Evolutionary conservation across 2,113 vertebrate genomes (phyloP).

Genomic region (Physeter macrocephalus): DNA sequence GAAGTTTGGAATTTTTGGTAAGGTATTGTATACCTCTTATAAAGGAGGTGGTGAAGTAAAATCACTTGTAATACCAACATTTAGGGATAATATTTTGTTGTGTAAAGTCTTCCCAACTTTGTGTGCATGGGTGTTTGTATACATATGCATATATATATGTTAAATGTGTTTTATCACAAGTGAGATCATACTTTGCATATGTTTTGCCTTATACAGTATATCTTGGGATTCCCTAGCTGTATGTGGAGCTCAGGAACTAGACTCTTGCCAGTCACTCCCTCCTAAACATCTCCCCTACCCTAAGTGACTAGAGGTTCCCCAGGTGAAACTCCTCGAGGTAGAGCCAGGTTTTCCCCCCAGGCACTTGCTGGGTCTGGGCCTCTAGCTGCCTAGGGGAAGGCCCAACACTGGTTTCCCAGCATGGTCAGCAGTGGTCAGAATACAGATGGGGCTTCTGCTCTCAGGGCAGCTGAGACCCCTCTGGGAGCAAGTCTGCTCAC

Average conservation of each 20-base stretch:
- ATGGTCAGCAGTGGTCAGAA: background rate
- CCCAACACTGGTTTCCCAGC: background rate
- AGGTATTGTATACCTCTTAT: background rate
- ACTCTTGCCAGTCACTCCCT: background rate
- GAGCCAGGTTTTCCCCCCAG: background rate
- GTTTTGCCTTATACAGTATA: background rate
- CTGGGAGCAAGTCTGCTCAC: conserved; percentile 9
- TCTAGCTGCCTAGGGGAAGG: background rate
- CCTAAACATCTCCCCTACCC: background rate
- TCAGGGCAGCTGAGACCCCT: background rate
- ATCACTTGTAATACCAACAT: background rate
- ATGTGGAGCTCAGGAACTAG: background rate
- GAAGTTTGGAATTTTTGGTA: conserved; percentile 5
- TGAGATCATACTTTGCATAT: background rate
- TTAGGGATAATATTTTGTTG: conserved; percentile 24
- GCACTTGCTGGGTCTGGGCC: background rate
- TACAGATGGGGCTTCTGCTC: background rate
- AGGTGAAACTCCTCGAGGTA: background rate
- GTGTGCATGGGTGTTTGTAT: background rate
- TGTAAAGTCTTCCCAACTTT: background rate
- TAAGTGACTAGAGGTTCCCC: background rate
- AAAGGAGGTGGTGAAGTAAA: conserved; percentile 7
- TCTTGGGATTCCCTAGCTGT: conserved; percentile 17
- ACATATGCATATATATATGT: background rate
- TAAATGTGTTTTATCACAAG: background rate